A percentile compares a stretch with the other conserved stretches of the same genome.
phyloP scores from a whole-genome alignment of 1,140 invertebrate genomes.

The Pissodes strobi region DNA sequence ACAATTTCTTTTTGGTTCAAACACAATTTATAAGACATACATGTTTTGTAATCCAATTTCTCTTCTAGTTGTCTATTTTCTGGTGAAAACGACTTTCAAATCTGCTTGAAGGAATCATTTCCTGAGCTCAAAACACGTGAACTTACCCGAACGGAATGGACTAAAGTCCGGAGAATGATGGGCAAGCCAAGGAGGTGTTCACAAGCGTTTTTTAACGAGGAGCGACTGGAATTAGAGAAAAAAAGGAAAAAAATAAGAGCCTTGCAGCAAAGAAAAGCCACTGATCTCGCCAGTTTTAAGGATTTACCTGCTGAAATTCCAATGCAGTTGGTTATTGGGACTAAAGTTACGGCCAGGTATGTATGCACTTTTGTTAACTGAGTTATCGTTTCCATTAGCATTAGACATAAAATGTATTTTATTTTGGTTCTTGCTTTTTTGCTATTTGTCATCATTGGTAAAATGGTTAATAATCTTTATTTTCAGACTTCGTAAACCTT shows the following conservation, averaged over 20 bases:
- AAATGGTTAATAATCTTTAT: too few relatives aligned
- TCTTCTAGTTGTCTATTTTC: slow-evolving; percentile 78
- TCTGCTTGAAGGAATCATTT: slow-evolving; percentile 92
- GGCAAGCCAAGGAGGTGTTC: slow-evolving; percentile 94
- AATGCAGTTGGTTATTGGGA: slow-evolving; percentile 93
- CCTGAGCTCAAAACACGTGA: slow-evolving; percentile 87
- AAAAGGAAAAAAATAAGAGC: slow-evolving; percentile 91
- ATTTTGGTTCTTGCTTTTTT: not conserved
- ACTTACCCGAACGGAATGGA: slow-evolving; percentile 92
- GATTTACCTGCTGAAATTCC: slow-evolving; percentile 96
- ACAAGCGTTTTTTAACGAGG: slow-evolving; percentile 94
- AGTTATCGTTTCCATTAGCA: too few relatives aligned
- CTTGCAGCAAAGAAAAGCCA: slow-evolving; percentile 90
- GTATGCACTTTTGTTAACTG: too few relatives aligned
- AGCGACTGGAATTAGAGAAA: slow-evolving; percentile 84
- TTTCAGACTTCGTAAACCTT: slow-evolving; percentile 79
- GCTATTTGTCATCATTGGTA: too few relatives aligned
- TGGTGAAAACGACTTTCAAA: slow-evolving; percentile 96
- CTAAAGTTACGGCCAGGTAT: slow-evolving; percentile 83
- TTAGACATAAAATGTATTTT: not conserved
- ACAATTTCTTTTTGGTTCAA: too few relatives aligned
- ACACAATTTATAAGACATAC: too few relatives aligned
- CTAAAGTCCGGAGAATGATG: slow-evolving; percentile 93
- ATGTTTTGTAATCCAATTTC: too few relatives aligned
- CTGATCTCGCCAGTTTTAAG: slow-evolving; percentile 77